Conservation (phyloP, 1,140 invertebrate species). For the Diorhabda sublineata region DNA sequence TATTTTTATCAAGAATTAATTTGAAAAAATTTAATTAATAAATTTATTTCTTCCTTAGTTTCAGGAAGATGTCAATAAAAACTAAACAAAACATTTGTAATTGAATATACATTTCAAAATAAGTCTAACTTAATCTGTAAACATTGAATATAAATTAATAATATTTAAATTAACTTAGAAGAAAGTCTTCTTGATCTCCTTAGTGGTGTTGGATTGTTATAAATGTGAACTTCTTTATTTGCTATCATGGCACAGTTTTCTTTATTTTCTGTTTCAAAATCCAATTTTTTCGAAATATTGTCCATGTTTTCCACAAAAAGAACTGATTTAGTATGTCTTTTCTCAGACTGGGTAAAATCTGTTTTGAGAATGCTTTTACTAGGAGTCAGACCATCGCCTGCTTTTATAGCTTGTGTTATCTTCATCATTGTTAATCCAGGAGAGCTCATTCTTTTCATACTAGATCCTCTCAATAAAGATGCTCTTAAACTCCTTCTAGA, state of each 20-base stretch:
- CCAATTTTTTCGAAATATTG: not conserved
- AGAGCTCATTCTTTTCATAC: conserved; percentile 16
- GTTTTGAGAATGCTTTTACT: conserved; percentile 34
- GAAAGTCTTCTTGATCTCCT: not conserved
- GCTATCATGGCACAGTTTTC: not conserved
- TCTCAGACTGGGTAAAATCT: conserved; percentile 20
- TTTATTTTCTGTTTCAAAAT: not conserved
- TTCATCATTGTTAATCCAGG: conserved; percentile 35
- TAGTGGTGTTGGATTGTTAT: conserved; percentile 1
- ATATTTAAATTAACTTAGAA: too few species aligned
- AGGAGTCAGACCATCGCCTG: conserved; percentile 28
- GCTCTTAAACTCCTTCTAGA: conserved; percentile 18
- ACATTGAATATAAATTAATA: too few species aligned
- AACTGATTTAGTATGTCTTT: conserved; percentile 29
- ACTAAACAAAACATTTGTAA: too few species aligned
- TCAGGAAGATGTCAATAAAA: too few species aligned
- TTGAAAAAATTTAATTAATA: too few species aligned
- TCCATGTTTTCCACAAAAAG: conserved; percentile 27
- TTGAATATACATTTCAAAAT: too few species aligned
- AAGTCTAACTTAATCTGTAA: too few species aligned
- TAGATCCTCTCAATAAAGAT: conserved; percentile 15
- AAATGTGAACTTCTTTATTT: not conserved
- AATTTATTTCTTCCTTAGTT: too few species aligned
- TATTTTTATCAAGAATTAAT: too few species aligned
- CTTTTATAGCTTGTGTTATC: conserved; percentile 29